Evolutionary conservation across 2,113 vertebrate species (phyloP).

Genomic region (Alethe castanea): DNA sequence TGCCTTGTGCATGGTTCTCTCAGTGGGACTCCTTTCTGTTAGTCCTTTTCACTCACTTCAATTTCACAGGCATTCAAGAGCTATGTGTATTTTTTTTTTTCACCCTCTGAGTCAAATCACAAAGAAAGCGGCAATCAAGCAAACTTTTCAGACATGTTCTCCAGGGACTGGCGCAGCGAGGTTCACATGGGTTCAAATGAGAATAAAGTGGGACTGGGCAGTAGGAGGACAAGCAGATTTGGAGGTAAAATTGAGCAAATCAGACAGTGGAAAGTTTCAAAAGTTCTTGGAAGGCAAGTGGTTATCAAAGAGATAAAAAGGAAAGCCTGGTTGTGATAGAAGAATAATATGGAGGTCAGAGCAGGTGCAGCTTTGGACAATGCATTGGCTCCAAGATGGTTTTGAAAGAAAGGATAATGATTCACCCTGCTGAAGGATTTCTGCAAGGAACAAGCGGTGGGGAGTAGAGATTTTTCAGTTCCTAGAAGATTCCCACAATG

Average conservation of each 20-base stretch:
- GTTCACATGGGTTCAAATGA: not conserved
- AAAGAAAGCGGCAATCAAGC: conserved; percentile 32
- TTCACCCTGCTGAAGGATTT: conserved; percentile 25
- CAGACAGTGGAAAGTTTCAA: not conserved
- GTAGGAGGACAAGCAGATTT: conserved; percentile 30
- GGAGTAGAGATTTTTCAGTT: conserved; percentile 21
- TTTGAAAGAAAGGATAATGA: conserved; percentile 43
- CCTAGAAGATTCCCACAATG: conserved; percentile 27
- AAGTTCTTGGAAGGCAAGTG: conserved; percentile 51
- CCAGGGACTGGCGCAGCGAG: not conserved
- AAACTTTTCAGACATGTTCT: conserved; percentile 28
- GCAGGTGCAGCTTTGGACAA: conserved; percentile 35
- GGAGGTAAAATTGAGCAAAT: conserved; percentile 1
- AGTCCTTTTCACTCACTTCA: conserved; percentile 53
- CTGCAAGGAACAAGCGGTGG: not conserved
- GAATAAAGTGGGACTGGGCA: conserved; percentile 33
- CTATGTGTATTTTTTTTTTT: not conserved
- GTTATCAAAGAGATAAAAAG: conserved; percentile 21
- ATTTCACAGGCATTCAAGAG: conserved; percentile 35
- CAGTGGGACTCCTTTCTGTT: conserved; percentile 23
- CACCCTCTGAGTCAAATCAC: not conserved
- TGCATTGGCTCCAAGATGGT: not conserved
- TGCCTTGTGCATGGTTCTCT: not conserved
- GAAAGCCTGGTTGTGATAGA: not conserved
- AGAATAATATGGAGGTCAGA: conserved; percentile 29